Base-by-base conservation (phyloP, 1,140 invertebrate genomes). In the Nasonia giraulti region DNA sequence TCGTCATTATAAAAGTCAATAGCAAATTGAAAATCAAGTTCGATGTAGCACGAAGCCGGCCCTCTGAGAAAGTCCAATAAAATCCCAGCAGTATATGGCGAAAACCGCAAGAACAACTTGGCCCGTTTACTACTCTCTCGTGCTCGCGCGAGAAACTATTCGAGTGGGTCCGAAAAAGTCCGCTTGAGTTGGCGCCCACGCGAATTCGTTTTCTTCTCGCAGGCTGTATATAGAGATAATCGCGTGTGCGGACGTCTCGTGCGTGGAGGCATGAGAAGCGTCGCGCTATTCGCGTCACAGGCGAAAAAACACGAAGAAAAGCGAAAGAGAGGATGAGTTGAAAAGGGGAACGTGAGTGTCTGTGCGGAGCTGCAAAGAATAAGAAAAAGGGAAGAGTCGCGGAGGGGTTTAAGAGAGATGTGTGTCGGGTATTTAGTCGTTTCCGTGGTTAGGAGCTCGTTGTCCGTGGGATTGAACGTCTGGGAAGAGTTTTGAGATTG, bases 231-330 rank as follows among this genome's bases (percentile, higher is more conserved):
- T 62, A 40, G 20, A 55, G 47, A n/a, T 71, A 11, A 44, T 23
- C 66, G 33, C 68, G 79, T 23, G 66, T 11, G 31, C 23, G 33
- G 76, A 55, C 17, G 76, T 27, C 20, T 27, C 5, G 76, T 12
- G 44, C n/a, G 44, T 17, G 3, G 40, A 55, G 40, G 47, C 62
- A 33, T 78, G 55, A 78, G 75, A 83, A 82, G 75, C 33, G 62
- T 40, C 71, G 80, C 33, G 40, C 55, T 68, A 77, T 78, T 69
- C 82, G 75, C 83, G 83, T 84, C 76, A 84, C 81, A 83, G 81
- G 47, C 62, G 81, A 78, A 84, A 84, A 79, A 73, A 40, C 77
- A 71, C 77, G 47, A 84, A 55, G 37, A 77, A 83, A 83, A 83
- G 62, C 12, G n/a, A 66, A 62, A n/a, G 27, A 62, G 31, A 6